A percentile compares a stretch with the other conserved stretches of the same genome.
These are phyloP conservation scores for Brachionus manjavacas DNA, from an alignment of 1,140 invertebrate species.

Conservation along the genomic window DNA sequence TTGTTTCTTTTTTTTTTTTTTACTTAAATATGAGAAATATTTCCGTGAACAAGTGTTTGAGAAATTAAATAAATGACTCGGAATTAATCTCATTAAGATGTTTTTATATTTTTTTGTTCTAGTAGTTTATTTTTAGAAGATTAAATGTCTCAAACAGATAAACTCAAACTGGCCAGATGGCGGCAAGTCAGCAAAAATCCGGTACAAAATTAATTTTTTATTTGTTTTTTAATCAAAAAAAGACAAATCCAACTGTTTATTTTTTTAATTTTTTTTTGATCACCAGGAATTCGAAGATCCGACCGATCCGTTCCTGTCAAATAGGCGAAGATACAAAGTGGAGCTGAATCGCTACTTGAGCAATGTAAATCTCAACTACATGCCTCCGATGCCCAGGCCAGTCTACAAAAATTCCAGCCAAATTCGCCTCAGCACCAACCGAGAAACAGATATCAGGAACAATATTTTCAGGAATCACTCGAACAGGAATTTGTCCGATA, in stretches of 20 bases:
- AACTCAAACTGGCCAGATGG: slow-evolving; percentile 40
- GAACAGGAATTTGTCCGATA: not conserved
- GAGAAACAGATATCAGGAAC: not conserved
- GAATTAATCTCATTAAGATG: slow-evolving; percentile 25
- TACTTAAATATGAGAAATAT: not conserved
- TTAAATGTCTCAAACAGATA: slow-evolving; percentile 41
- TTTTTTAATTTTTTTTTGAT: not conserved
- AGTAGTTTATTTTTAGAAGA: not conserved
- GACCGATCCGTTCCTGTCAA: slow-evolving; percentile 28
- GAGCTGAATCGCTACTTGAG: slow-evolving; percentile 17
- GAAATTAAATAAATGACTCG: slow-evolving; percentile 6
- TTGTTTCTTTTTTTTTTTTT: not conserved
- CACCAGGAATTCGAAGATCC: slow-evolving; percentile 38
- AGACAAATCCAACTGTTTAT: not conserved
- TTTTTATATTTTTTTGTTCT: slow-evolving; percentile 21
- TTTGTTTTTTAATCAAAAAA: slow-evolving; percentile 36
- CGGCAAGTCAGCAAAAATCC: slow-evolving; percentile 37
- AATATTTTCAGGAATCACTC: not conserved
- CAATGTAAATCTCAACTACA: slow-evolving; percentile 31
- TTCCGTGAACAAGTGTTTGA: slow-evolving; percentile 28
- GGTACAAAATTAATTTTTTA: slow-evolving; percentile 32
- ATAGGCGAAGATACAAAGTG: slow-evolving; percentile 3
- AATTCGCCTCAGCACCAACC: not conserved
- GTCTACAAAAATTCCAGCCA: slow-evolving; percentile 7
- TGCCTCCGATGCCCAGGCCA: slow-evolving; percentile 38